Conservation (phyloP, 2,113 vertebrate species). For the Otocyon megalotis region DNA sequence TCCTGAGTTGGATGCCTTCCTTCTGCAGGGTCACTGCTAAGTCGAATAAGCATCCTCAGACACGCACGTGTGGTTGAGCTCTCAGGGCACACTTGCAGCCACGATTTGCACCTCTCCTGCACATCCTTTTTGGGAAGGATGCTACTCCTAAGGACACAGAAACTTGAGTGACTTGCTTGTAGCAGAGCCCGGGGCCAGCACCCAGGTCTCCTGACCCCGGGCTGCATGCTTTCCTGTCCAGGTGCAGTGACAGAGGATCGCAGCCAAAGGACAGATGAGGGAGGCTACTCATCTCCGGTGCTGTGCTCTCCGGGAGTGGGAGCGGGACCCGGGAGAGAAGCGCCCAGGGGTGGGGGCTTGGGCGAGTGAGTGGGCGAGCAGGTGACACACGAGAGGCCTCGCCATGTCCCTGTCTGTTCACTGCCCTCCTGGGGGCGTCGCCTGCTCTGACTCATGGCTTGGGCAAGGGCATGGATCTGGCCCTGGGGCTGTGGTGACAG, state of each 20-base stretch:
- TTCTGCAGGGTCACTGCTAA: background rate
- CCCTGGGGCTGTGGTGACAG: background rate
- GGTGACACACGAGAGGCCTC: background rate
- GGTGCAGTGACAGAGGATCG: fast-evolving
- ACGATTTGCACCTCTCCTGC: fast-evolving
- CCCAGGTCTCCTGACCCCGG: background rate
- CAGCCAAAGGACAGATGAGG: background rate
- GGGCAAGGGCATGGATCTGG: background rate
- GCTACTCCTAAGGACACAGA: background rate
- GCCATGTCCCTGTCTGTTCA: fast-evolving
- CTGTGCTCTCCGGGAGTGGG: background rate
- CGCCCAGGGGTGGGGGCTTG: fast-evolving
- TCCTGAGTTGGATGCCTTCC: background rate
- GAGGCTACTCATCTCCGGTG: too few relatives aligned
- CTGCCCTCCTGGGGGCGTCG: background rate
- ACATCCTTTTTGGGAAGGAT: background rate
- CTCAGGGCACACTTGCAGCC: background rate
- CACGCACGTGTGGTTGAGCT: too few relatives aligned
- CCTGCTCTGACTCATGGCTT: background rate
- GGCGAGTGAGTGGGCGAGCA: background rate
- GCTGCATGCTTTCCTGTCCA: fast-evolving
- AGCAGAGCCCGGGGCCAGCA: background rate
- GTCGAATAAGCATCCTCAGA: too few relatives aligned
- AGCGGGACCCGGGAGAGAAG: background rate
- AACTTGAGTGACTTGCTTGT: fast-evolving